Evolutionary conservation across 2,888 invertebrate genomes (phyloP).

Genomic region (Teleiodes luculella): DNA sequence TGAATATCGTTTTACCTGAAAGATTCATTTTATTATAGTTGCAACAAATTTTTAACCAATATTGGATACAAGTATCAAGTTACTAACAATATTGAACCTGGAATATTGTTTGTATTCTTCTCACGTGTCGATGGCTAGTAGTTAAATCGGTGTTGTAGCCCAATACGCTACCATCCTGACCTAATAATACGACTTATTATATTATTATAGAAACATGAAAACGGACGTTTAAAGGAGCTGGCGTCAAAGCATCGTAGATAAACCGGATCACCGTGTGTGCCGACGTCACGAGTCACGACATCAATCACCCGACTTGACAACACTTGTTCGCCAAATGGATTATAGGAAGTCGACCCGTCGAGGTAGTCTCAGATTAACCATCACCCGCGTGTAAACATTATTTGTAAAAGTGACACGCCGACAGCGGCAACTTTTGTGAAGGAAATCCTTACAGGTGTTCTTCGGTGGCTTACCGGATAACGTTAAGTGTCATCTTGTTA

Average conservation of each 20-base stretch:
- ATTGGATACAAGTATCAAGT: no score
- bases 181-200: no score
- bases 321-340: conserved; percentile 76
- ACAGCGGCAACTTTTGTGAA: conserved; percentile 49
- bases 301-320: conserved; percentile 73
- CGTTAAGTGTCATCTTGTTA: conserved; percentile 15
- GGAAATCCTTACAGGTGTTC: conserved; percentile 49
- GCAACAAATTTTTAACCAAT: no score
- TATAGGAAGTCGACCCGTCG: conserved; percentile 60
- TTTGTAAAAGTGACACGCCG: conserved; percentile 58
- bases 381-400: conserved; percentile 60
- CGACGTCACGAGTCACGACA: no score
- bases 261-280: conserved; percentile 34
- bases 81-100: no score
- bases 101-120: no score
- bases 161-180: no score
- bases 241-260: conserved; percentile 1
- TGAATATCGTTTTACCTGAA: no score
- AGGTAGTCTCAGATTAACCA: conserved; percentile 51
- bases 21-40: no score
- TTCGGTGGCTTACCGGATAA: conserved; percentile 14
- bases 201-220: not conserved
- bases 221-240: not conserved
- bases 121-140: no score
- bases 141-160: no score